Percentiles rank a stretch among this genome's conserved stretches.
Evolutionary conservation across 37 sponge, comb jelly and placozoan species (phyloP).

Genomic region (Dysidea cf. avara): DNA sequence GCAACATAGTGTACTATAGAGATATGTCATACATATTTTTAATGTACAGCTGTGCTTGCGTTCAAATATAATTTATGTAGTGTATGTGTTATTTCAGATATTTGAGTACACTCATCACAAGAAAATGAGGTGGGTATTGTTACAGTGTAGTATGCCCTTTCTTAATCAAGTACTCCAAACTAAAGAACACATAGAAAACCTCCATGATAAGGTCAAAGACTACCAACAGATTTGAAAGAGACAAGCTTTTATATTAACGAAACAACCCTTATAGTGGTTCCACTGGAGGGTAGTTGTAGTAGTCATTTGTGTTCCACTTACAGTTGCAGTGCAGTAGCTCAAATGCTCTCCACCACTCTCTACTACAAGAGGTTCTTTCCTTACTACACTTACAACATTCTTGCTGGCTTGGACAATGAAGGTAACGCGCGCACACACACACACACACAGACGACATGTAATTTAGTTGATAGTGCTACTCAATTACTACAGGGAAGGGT

Average conservation of each 20-base stretch:
- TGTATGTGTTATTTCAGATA: conserved; percentile 25
- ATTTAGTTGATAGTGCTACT: too few relatives aligned
- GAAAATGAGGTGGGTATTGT: conserved; percentile 55
- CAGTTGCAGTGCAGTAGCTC: conserved; percentile 75
- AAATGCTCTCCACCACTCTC: conserved; percentile 86
- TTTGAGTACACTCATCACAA: conserved; percentile 75
- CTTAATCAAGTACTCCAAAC: too few relatives aligned
- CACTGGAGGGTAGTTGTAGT: too few relatives aligned
- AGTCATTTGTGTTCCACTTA: not conserved
- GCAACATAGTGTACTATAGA: not conserved
- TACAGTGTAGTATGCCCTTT: too few relatives aligned
- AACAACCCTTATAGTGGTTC: too few relatives aligned
- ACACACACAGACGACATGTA: conserved; percentile 9
- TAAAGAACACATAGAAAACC: too few relatives aligned
- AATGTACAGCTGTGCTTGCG: not conserved
- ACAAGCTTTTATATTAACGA: too few relatives aligned
- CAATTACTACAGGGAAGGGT: conserved; percentile 69
- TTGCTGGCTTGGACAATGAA: conserved; percentile 90
- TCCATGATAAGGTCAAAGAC: too few relatives aligned
- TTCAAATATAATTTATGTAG: not conserved
- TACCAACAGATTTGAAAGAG: too few relatives aligned
- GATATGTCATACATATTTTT: not conserved
- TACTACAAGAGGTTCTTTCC: conserved; percentile 95
- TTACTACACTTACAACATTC: conserved; percentile 92
- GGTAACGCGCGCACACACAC: conserved; percentile 53